These are phyloP conservation scores for Drosophila seguyi DNA, from an alignment of 1,140 invertebrate genomes.

Conservation along the genomic window DNA sequence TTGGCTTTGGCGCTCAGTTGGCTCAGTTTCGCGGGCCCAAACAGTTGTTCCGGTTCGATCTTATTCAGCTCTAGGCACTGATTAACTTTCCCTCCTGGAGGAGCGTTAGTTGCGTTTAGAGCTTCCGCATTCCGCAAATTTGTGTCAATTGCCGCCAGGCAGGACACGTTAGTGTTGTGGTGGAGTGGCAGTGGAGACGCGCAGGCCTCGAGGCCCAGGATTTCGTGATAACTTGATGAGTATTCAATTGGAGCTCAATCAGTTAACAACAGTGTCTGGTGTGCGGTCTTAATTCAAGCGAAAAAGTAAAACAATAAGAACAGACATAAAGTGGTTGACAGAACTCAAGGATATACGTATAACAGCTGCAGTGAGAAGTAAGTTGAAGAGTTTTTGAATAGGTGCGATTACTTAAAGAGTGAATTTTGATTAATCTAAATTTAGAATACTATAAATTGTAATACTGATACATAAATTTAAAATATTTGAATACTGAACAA, in stretches of 20 bases:
- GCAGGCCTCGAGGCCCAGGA: slow-evolving; percentile 30
- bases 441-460: too few species aligned
- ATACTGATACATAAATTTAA: background rate
- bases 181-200: background rate
- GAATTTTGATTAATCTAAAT: background rate
- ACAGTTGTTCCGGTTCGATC: slow-evolving; percentile 42
- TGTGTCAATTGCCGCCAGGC: slow-evolving; percentile 72
- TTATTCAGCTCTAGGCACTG: slow-evolving; percentile 14
- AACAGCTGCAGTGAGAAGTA: slow-evolving; percentile 27
- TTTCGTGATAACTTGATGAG: slow-evolving; percentile 64
- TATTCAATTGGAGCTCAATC: slow-evolving; percentile 77
- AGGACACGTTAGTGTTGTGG: slow-evolving; percentile 36
- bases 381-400: slow-evolving; percentile 8
- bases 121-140: slow-evolving; percentile 75
- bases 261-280: slow-evolving; percentile 67
- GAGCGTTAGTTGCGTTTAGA: slow-evolving; percentile 63
- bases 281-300: slow-evolving; percentile 33
- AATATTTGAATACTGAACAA: too few species aligned
- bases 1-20: slow-evolving; percentile 60
- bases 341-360: background rate
- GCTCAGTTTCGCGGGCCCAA: slow-evolving; percentile 48
- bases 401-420: background rate
- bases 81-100: slow-evolving; percentile 47
- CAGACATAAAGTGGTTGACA: background rate
- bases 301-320: slow-evolving; percentile 16